phyloP scores from a whole-genome alignment of 2,888 invertebrate genomes.

The Parelbella ahira region DNA sequence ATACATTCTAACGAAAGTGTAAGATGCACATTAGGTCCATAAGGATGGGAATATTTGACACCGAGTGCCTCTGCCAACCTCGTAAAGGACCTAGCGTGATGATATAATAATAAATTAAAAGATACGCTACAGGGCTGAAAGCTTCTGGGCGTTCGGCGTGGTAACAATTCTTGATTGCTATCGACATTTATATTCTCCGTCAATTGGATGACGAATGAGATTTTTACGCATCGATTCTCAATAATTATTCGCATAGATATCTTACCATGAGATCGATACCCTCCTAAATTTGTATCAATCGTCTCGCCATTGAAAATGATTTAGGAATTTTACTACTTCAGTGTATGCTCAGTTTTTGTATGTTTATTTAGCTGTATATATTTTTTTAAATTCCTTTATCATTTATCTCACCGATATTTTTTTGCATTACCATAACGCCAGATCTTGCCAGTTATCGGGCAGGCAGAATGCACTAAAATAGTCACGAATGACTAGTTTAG shows the following conservation, averaged over 20 bases:
- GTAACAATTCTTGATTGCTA: conserved; percentile 46
- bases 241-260: conserved; percentile 36
- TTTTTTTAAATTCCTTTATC: too few relatives aligned
- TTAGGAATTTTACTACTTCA: background rate
- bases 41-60: too few relatives aligned
- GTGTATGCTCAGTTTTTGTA: background rate
- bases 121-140: conserved; percentile 33
- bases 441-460: too few relatives aligned
- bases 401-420: too few relatives aligned
- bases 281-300: conserved; percentile 17
- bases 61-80: too few relatives aligned
- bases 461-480: too few relatives aligned
- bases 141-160: conserved; percentile 28
- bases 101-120: too few relatives aligned
- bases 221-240: conserved; percentile 44
- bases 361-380: background rate
- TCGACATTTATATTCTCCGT: conserved; percentile 53
- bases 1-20: too few relatives aligned
- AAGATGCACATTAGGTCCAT: too few relatives aligned
- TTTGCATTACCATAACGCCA: too few relatives aligned
- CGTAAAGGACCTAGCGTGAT: too few relatives aligned
- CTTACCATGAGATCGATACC: background rate
- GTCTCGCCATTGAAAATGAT: conserved; percentile 8
- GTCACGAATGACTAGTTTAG: too few relatives aligned
- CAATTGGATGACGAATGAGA: conserved; percentile 70